These are phyloP conservation scores for Lophura swinhoii DNA, from an alignment of 2,797 vertebrate species.

Conservation along the genomic window DNA sequence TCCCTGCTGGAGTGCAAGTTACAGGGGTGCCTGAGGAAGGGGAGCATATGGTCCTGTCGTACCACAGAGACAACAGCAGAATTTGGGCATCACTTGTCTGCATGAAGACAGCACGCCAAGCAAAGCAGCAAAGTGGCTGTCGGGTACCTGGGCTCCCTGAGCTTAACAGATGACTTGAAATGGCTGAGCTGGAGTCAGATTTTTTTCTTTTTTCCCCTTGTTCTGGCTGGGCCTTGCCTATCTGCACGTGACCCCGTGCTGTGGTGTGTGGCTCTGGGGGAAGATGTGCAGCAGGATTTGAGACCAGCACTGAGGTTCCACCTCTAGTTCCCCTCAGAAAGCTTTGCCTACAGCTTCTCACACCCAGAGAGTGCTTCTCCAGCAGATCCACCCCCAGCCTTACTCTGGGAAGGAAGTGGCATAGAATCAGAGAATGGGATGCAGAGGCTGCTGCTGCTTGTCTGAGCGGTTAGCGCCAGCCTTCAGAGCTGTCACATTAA, in stretches of 20 bases:
- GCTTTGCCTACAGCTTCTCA: not conserved
- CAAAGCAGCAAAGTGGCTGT: not conserved
- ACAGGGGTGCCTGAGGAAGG: not conserved
- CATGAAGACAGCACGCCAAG: not conserved
- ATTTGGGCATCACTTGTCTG: not conserved
- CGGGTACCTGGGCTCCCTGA: accelerated
- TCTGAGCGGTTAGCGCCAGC: not conserved
- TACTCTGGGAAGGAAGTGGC: not conserved
- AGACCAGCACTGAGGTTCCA: not conserved
- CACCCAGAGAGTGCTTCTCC: not conserved
- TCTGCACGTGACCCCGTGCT: not conserved
- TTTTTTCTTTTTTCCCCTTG: not conserved
- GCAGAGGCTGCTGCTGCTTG: not conserved
- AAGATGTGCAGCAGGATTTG: not conserved
- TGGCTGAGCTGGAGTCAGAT: not conserved
- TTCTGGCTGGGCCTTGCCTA: not conserved
- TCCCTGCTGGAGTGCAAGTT: too few species aligned
- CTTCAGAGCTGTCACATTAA: not conserved
- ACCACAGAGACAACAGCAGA: not conserved
- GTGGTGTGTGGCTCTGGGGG: not conserved
- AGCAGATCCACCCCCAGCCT: not conserved
- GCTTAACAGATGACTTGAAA: not conserved
- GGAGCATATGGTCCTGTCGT: accelerated
- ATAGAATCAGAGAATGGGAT: not conserved
- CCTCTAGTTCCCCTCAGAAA: not conserved